Evolutionary conservation across 2,888 invertebrate genomes (phyloP).

Genomic region (Trissolcus brochymenae): DNA sequence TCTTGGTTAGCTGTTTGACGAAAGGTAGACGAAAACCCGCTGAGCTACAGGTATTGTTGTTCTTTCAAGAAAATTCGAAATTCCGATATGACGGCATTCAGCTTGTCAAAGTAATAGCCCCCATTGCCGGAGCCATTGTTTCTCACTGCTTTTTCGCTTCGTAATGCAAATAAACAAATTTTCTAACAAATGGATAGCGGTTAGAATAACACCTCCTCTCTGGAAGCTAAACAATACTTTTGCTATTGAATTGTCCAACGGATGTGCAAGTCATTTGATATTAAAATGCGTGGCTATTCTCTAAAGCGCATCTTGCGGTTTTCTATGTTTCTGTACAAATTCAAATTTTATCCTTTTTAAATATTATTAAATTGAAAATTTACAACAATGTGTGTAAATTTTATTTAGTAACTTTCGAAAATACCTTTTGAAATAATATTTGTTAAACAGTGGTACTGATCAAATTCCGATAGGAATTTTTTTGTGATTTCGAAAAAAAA

Average conservation of each 20-base stretch:
- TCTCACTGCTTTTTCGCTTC: conserved; percentile 33
- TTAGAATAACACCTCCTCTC: conserved; percentile 25
- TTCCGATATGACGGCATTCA: conserved; percentile 23
- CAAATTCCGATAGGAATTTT: too few species aligned
- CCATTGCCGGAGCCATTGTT: conserved; percentile 25
- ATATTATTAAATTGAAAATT: too few species aligned
- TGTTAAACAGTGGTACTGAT: too few species aligned
- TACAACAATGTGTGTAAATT: too few species aligned
- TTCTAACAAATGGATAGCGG: conserved; percentile 21
- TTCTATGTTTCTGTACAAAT: too few species aligned
- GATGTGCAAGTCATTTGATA: not conserved
- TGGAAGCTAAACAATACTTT: conserved; percentile 3
- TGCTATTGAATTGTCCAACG: not conserved
- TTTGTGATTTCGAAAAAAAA: too few species aligned
- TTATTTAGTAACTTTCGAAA: too few species aligned
- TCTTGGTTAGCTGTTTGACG: conserved; percentile 40
- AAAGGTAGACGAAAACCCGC: conserved; percentile 35
- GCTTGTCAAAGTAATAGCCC: conserved; percentile 30
- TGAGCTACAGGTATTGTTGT: conserved; percentile 50
- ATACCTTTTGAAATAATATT: too few species aligned
- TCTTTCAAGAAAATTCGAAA: conserved; percentile 50
- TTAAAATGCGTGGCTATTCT: not conserved
- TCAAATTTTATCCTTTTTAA: too few species aligned
- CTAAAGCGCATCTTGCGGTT: too few species aligned
- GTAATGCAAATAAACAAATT: conserved; percentile 48